Base-by-base conservation (phyloP, 2,113 vertebrate species). In the Pteruthius melanotis region DNA sequence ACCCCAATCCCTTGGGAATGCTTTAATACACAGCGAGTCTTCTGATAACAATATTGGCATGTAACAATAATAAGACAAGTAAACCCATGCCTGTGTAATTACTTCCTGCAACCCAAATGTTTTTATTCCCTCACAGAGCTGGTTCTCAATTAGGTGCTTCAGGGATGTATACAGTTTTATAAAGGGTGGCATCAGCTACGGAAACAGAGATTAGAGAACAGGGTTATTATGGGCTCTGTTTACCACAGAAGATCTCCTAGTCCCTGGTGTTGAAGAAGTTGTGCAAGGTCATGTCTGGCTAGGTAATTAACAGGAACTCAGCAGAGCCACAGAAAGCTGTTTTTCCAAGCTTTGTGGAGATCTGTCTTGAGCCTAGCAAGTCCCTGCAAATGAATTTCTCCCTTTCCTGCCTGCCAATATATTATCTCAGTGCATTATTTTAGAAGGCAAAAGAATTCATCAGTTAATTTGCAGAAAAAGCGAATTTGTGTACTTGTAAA, bases 251-350 rank as follows among this genome's bases (percentile, higher is more conserved):
- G 47, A 81, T 45, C 64, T 93, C 44, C 78, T 15, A 35, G 59
- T 80, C 52, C 47, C 31, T n/a, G 33, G 23, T 44, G 59, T 39
- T 86, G 24, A 4, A 87, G 30, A 44, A 92, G 57, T 33, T 76
- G 50, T 71, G 39, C 81, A 80, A 93, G 91, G 72, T 94, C 47
- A 27, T 63, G 87, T 74, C 83, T 94, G 60, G 35, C 78, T 88
- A 45, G 93, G 86, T 84, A 95, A 95, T 94, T 91, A 95, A 74
- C 81, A 94, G 87, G 70, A 96, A 86, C 81, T 95, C 85, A 40
- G 53, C 69, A 84, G 80, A 96, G 70, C 56, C 88, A 87, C 78
- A 79, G 71, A 94, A 84, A 92, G 74, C 74, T 84, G 39, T 95
- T 96, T 93, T 81, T 31, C 81, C 47, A 26, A 74, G 86, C 70